A percentile compares a stretch with the other conserved stretches of the same genome.
These are phyloP conservation scores for Rhodeus uyekii DNA, from an alignment of 2,797 vertebrate genomes.

Conservation along the genomic window DNA sequence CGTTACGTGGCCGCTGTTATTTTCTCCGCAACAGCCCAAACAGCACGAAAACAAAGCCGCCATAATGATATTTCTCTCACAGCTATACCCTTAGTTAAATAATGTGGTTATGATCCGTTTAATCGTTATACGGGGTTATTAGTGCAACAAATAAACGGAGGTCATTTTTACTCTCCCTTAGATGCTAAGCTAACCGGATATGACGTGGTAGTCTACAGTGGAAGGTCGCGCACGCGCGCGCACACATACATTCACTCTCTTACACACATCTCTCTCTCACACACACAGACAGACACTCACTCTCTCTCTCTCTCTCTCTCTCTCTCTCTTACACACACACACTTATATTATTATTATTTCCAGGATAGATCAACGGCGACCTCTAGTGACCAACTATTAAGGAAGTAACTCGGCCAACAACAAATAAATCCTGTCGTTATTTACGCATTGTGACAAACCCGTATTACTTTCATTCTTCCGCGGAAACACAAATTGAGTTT, in stretches of 20 bases:
- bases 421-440: background rate
- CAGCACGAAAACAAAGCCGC: constrained; percentile 86
- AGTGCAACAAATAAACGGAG: background rate
- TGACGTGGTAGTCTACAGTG: constrained; percentile 5
- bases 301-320: too few species aligned
- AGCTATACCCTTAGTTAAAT: background rate
- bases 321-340: too few species aligned
- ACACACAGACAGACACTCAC: too few species aligned
- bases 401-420: background rate
- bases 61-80: constrained; percentile 66
- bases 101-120: too few species aligned
- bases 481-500: background rate
- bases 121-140: background rate
- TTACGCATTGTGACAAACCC: background rate
- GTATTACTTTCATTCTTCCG: background rate
- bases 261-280: too few species aligned
- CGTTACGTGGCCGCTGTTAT: constrained; percentile 86
- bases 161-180: constrained; percentile 27
- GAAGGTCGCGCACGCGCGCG: too few species aligned
- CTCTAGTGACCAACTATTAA: constrained; percentile 24
- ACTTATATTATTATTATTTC: background rate
- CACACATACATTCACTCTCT: too few species aligned
- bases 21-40: constrained; percentile 87
- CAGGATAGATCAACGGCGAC: constrained; percentile 28
- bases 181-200: constrained; percentile 20